Conservation (phyloP, 2,113 vertebrate species). For the Enhydra lutris region DNA sequence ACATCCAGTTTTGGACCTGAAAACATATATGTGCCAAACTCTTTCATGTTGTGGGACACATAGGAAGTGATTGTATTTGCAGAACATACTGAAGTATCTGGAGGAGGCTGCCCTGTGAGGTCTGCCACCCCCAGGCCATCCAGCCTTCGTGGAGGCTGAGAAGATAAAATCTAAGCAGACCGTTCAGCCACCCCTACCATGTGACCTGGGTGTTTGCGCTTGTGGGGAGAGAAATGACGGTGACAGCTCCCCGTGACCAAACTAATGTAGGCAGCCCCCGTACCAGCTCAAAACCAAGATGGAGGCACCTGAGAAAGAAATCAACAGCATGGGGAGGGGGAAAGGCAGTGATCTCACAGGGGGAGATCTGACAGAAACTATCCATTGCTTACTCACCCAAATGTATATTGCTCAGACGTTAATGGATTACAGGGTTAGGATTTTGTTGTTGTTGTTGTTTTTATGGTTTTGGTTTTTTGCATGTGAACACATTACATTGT, state of each 20-base stretch:
- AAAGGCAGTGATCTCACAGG: background rate
- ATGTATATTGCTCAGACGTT: background rate
- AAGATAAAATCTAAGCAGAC: background rate
- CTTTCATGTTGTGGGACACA: background rate
- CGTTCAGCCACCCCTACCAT: background rate
- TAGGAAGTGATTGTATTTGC: background rate
- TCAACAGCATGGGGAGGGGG: fast-evolving
- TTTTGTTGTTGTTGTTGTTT: background rate
- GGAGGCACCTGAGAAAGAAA: background rate
- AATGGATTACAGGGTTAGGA: background rate
- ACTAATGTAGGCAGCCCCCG: background rate
- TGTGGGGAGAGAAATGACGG: background rate
- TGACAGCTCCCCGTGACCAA: background rate
- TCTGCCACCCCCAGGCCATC: background rate
- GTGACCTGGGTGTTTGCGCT: background rate
- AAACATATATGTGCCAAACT: background rate
- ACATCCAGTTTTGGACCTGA: background rate
- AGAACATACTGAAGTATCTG: background rate
- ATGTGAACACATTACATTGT: background rate
- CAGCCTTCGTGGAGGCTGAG: background rate
- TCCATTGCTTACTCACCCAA: background rate
- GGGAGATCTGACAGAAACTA: background rate
- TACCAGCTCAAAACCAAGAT: background rate
- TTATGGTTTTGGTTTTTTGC: background rate
- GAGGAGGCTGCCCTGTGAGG: background rate